Evolutionary conservation across 2,113 vertebrate species (phyloP), one percentile per base, ranked within the genome.

Genomic region (Thymallus thymallus): DNA sequence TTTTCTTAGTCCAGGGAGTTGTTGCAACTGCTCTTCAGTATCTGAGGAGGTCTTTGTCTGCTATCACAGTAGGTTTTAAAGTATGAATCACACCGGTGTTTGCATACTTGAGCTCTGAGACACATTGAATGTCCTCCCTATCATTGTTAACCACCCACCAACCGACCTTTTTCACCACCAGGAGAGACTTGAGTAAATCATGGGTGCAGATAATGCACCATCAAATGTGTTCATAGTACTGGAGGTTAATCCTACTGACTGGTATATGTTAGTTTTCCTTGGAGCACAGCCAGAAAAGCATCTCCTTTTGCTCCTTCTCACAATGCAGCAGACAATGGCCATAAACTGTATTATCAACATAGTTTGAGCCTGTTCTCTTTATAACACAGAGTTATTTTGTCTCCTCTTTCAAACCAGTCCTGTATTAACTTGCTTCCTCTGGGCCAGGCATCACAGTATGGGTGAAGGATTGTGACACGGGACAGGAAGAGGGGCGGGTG

Each of bases 401-500:
- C 35, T 10, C 48, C 48, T 51, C 16, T 51, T 51, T 51, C 14
- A 18, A 51, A 51, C 48, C 13, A 16, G 48, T 16, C 14, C 16
- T 41, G 35, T 41, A 51, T 18, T 14, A 51, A 51, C 48, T 18
- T 51, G 5, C 26, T 26, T 67, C 18, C 23, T 24, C 45, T 45
- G 7, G 13, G 22, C 66, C 82, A 94, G 91, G 86, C 32, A 75
- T 84, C 60, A 78, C 80, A 14, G 72, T 68, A 29, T 86, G 90
- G 86, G 75, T 55, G 0, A 86, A 81, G 62, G 90, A 86, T 76
- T 77, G 75, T 14, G 75, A 73, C 12, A 30, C 18, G 5, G 35
- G 35, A 41, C 64, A 29, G 1, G 78, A 80, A 20, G 91, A 92
- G 80, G 67, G 3, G 5, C 68, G 94, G 24, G 95, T 99, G 18